A percentile compares a stretch with the other conserved stretches of the same genome.
Evolutionary conservation across 2,113 vertebrate genomes (phyloP).

Genomic region (Upupa epops): DNA sequence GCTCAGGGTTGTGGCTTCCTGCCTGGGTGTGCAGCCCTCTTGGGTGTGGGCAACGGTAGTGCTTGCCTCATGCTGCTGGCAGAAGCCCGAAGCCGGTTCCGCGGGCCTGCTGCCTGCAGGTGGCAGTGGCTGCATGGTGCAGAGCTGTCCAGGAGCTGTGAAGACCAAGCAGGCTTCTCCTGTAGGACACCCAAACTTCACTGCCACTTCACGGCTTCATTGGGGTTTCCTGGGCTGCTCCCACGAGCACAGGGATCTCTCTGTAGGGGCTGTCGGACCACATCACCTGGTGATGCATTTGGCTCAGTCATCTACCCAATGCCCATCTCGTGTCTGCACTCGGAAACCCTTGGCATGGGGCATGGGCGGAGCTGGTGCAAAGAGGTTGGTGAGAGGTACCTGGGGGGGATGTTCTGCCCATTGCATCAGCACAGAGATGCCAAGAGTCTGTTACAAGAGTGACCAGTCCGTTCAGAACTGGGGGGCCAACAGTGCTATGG

Average conservation of each 20-base stretch:
- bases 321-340: neutral
- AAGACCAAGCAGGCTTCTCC: accelerated
- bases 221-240: too few species aligned
- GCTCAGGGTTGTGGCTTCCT: neutral
- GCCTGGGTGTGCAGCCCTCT: too few species aligned
- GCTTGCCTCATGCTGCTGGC: neutral
- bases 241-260: accelerated
- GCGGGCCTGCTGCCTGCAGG: neutral
- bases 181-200: accelerated
- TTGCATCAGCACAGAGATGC: accelerated
- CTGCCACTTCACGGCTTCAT: accelerated
- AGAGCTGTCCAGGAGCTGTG: accelerated
- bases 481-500: accelerated
- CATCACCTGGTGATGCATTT: accelerated
- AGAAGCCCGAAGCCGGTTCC: neutral
- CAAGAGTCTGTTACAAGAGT: neutral
- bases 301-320: accelerated
- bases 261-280: neutral
- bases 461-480: neutral
- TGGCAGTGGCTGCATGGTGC: neutral
- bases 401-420: neutral
- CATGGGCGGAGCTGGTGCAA: neutral
- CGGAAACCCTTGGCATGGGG: accelerated
- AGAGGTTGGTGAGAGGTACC: neutral
- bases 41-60: too few species aligned